Conservation (phyloP, 1,140 invertebrate genomes). For the Hylaeus anthracinus region DNA sequence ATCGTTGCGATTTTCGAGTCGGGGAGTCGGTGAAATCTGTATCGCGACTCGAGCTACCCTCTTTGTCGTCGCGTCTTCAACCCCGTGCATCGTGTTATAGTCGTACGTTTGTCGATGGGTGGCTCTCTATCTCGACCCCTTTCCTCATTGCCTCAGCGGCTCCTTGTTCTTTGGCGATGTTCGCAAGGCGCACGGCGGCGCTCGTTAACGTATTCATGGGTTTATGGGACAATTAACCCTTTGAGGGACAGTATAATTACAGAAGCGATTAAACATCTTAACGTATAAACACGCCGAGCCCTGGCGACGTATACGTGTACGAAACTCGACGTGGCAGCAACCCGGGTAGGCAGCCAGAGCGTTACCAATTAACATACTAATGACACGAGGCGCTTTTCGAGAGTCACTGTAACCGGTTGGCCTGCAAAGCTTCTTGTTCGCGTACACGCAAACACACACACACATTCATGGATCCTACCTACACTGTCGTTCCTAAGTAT, state of each 20-base stretch:
- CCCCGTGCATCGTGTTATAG: background rate
- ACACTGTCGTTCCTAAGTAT: too few species aligned
- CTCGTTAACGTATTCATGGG: slow-evolving; percentile 81
- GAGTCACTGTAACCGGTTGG: slow-evolving; percentile 60
- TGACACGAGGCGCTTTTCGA: slow-evolving; percentile 69
- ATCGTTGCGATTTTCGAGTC: background rate
- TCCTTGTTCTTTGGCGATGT: slow-evolving; percentile 69
- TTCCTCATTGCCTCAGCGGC: slow-evolving; percentile 27
- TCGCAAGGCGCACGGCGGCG: slow-evolving; percentile 68
- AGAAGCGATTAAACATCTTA: slow-evolving; percentile 81
- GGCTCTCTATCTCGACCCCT: background rate
- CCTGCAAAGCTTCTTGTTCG: slow-evolving; percentile 13
- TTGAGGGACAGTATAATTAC: slow-evolving; percentile 82
- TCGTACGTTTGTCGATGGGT: background rate
- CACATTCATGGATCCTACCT: too few species aligned
- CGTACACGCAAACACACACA: background rate
- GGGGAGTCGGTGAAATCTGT: slow-evolving; percentile 11
- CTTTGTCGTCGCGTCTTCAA: slow-evolving; percentile 7
- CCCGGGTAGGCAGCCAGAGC: slow-evolving; percentile 55
- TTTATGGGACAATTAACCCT: slow-evolving; percentile 81
- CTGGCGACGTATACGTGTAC: slow-evolving; percentile 57
- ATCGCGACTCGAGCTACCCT: slow-evolving; percentile 2
- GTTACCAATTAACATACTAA: slow-evolving; percentile 73
- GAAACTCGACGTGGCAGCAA: slow-evolving; percentile 68
- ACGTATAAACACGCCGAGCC: slow-evolving; percentile 77